Evolutionary conservation across 2,888 invertebrate species (phyloP).

Genomic region (Eupithecia tripunctaria): DNA sequence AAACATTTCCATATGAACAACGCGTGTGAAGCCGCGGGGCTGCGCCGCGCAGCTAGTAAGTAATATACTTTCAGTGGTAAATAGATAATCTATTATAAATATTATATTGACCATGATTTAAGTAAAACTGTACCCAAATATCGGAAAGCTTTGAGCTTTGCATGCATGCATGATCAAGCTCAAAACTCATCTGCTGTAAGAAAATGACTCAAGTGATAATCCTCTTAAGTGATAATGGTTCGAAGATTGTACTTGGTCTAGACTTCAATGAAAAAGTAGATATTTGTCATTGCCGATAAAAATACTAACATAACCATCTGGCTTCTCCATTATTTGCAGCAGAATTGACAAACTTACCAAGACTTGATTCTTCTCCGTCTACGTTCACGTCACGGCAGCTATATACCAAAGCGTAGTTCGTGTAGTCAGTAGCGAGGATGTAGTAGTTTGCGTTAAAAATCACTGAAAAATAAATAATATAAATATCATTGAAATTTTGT

Average conservation of each 20-base stretch:
- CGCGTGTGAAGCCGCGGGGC: too few relatives aligned
- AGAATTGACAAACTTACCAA: slow-evolving; percentile 56
- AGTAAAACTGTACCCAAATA: too few relatives aligned
- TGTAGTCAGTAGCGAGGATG: slow-evolving; percentile 70
- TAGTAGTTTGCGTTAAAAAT: slow-evolving; percentile 54
- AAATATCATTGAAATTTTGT: background rate
- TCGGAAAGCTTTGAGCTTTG: too few relatives aligned
- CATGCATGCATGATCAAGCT: too few relatives aligned
- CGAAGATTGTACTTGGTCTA: too few relatives aligned
- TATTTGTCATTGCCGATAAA: background rate
- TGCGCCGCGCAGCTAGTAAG: too few relatives aligned
- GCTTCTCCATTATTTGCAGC: background rate
- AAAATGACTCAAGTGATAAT: background rate
- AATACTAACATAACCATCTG: background rate
- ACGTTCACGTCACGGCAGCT: slow-evolving; percentile 59
- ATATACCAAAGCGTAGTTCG: slow-evolving; percentile 66
- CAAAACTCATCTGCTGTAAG: too few relatives aligned
- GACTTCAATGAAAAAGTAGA: too few relatives aligned
- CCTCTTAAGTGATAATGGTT: too few relatives aligned
- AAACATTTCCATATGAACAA: too few relatives aligned
- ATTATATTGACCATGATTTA: too few relatives aligned
- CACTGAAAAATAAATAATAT: slow-evolving; percentile 57
- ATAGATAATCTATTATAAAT: background rate
- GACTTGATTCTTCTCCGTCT: slow-evolving; percentile 41
- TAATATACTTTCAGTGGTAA: background rate